phyloP scores from a whole-genome alignment of 2,113 vertebrate species.

The Eonycteris spelaea region DNA sequence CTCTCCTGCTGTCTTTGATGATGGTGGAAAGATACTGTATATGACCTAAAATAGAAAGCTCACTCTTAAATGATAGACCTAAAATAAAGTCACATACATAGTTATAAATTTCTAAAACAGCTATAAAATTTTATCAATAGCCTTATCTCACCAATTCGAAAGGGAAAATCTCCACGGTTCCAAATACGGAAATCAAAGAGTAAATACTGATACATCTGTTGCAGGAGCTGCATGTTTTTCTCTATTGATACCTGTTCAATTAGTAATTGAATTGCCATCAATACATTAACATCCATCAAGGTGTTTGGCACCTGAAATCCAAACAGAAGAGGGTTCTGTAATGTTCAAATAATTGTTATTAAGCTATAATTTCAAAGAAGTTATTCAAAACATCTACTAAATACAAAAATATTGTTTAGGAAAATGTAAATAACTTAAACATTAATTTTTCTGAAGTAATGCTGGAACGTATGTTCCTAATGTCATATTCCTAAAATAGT shows the following conservation, averaged over 20 bases:
- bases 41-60: conserved; percentile 87
- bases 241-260: conserved; percentile 94
- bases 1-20: conserved; percentile 96
- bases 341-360: conserved; percentile 11
- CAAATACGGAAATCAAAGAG: conserved; percentile 98
- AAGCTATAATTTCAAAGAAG: background rate
- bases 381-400: conserved; percentile 16
- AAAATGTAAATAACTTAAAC: conserved; percentile 42
- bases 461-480: background rate
- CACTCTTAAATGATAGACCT: conserved; percentile 64
- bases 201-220: conserved; percentile 93
- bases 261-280: conserved; percentile 93
- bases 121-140: background rate
- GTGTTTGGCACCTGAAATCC: conserved; percentile 86
- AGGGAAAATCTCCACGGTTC: conserved; percentile 97
- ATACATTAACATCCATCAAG: conserved; percentile 94
- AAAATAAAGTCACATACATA: conserved; percentile 6
- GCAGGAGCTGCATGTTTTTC: conserved; percentile 92
- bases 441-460: conserved; percentile 11
- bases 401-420: background rate
- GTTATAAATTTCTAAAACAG: conserved; percentile 43
- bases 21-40: conserved; percentile 98
- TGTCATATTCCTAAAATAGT: conserved; percentile 8
- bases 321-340: conserved; percentile 20
- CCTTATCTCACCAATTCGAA: conserved; percentile 90